Evolutionary conservation across 2,888 invertebrate species (phyloP).

Genomic region (Phaedon cochleariae): DNA sequence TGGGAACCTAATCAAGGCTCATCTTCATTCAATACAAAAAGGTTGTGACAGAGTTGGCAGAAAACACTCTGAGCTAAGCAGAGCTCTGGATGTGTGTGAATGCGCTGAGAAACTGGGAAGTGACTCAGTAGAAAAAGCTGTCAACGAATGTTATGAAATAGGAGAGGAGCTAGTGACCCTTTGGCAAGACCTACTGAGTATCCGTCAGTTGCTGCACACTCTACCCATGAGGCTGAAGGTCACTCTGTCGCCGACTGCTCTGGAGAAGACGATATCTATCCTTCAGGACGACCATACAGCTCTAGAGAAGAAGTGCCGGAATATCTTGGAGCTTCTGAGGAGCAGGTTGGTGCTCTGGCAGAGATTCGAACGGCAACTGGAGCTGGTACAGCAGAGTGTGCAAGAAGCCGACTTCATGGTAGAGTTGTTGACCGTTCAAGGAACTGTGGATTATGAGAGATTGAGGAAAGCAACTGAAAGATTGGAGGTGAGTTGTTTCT

Average conservation of each 20-base stretch:
- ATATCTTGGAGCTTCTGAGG: slow-evolving; percentile 72
- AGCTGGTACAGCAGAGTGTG: slow-evolving; percentile 82
- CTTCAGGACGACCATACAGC: slow-evolving; percentile 78
- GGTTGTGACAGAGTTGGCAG: slow-evolving; percentile 76
- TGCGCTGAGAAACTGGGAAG: slow-evolving; percentile 76
- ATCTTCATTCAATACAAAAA: slow-evolving; percentile 75
- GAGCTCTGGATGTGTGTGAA: slow-evolving; percentile 77
- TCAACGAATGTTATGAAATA: slow-evolving; percentile 75
- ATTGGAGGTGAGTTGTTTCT: slow-evolving; percentile 76
- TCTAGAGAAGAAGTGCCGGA: slow-evolving; percentile 75
- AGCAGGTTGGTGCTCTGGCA: slow-evolving; percentile 77
- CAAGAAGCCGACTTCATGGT: slow-evolving; percentile 90
- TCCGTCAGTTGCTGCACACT: slow-evolving; percentile 80
- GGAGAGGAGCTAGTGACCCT: slow-evolving; percentile 74
- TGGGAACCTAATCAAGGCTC: slow-evolving; percentile 77
- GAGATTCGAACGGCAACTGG: slow-evolving; percentile 79
- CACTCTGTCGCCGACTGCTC: slow-evolving; percentile 73
- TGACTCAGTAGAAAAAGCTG: slow-evolving; percentile 79
- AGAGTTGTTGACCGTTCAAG: slow-evolving; percentile 83
- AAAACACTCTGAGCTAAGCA: slow-evolving; percentile 69
- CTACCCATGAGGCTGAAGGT: slow-evolving; percentile 78
- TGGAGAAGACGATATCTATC: slow-evolving; percentile 80
- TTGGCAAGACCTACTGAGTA: slow-evolving; percentile 81
- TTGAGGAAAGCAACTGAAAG: slow-evolving; percentile 84
- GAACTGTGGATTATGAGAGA: slow-evolving; percentile 84